A percentile compares a stretch with the other conserved stretches of the same genome.
These are phyloP conservation scores for Sciurus carolinensis DNA, from an alignment of 2,797 vertebrate genomes.

Conservation along the genomic window DNA sequence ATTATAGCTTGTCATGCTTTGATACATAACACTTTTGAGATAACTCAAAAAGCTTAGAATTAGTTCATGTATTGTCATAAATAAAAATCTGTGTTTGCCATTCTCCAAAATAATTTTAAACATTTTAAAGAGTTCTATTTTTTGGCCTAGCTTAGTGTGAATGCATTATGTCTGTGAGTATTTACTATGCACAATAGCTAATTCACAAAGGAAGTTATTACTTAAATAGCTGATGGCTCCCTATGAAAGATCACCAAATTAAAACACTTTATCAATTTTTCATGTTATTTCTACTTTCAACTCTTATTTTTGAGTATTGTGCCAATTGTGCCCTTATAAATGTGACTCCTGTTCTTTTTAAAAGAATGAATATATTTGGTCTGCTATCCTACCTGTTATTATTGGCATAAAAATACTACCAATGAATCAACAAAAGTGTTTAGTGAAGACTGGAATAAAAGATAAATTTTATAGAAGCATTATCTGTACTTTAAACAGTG, in stretches of 20 bases:
- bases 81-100: neutral
- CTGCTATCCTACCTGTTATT: neutral
- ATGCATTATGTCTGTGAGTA: neutral
- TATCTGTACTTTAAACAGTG: neutral
- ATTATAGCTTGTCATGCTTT: conserved; percentile 62
- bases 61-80: neutral
- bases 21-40: conserved; percentile 61
- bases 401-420: neutral
- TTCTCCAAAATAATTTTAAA: conserved; percentile 1
- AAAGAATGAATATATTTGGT: neutral
- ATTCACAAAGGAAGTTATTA: neutral
- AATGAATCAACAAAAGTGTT: conserved; percentile 7
- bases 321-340: neutral
- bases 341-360: neutral
- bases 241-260: neutral
- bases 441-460: neutral
- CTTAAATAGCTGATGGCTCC: neutral
- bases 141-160: neutral
- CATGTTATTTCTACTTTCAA: neutral
- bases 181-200: neutral
- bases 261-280: neutral
- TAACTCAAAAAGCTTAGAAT: conserved; percentile 51
- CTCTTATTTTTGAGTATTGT: neutral
- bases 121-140: neutral
- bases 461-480: neutral